Base-by-base conservation (phyloP, 2,888 invertebrate genomes). In the Coenonympha glycerion region DNA sequence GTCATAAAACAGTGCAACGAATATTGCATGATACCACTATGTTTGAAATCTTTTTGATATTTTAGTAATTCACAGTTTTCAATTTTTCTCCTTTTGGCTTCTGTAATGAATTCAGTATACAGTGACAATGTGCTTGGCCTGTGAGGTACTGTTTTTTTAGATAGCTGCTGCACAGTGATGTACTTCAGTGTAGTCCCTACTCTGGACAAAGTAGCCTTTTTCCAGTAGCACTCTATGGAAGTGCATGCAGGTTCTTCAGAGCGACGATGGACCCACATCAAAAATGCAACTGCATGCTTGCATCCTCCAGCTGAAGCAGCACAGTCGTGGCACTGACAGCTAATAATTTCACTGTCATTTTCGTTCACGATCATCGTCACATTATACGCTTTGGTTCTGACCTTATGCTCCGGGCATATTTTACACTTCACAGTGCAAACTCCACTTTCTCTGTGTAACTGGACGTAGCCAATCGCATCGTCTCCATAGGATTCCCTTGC, bases 181-280 rank as follows among this genome's bases (percentile, higher is more conserved):
- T 34, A 68, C 56, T 70, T 69, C 3, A 67, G 1, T 34, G 34
- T 65, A 49, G 37, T 62, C 0, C 67, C 66, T 50, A 69, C 64
- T 40, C 54, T 60, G 0, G 66, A 65, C 0, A 67, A 53, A 11
- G 58, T 65, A 0, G 66, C 65, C 57, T 69, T 69, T 24, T 22
- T 57, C 68, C 69, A 69, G 19, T 69, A 71, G 19, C 69, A 70
- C 41, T 60, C 46, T 0, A 59, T 28, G 0, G 47, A 19, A 15
- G 66, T 69, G 30, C 62, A 62, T 0, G 70, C 62, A 11, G 65
- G 68, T 6, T 72, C 66, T 18, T 71, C 68, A 57, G 69, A 70
- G 3, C 68, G 22, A 0, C 69, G 54, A 58, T 69, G 67, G 3
- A 64, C 47, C 68, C 68, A 69, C 67, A 69, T 64, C 0, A 69